phyloP scores from a whole-genome alignment of 2,888 invertebrate species.

The Platynereis dumerilii region DNA sequence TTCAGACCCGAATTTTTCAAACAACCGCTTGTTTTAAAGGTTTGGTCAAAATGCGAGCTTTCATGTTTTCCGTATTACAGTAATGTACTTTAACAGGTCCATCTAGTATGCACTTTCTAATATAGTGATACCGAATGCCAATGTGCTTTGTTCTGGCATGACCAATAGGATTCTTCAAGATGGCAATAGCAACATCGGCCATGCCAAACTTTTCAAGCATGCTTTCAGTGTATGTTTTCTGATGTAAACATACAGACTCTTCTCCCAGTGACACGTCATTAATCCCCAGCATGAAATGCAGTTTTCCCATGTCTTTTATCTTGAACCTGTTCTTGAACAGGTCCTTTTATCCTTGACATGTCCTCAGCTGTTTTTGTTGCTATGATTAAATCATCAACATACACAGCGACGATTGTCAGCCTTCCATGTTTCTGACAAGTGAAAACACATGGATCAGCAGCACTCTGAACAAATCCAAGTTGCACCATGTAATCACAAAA shows the following conservation, averaged over 20 bases:
- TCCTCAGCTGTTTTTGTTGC: background rate
- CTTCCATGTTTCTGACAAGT: constrained; percentile 1
- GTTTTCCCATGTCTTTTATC: constrained; percentile 7
- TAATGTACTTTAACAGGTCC: too few relatives aligned
- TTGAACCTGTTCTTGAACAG: constrained; percentile 2
- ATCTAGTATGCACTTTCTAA: too few relatives aligned
- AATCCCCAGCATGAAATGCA: constrained; percentile 4
- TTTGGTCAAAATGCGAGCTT: too few relatives aligned
- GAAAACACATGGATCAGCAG: constrained; percentile 37
- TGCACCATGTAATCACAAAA: constrained; percentile 26
- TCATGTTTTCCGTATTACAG: too few relatives aligned
- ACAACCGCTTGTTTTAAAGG: too few relatives aligned
- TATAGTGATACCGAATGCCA: too few relatives aligned
- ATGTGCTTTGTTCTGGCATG: too few relatives aligned
- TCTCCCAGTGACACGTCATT: background rate
- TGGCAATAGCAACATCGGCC: background rate
- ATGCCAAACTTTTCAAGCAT: constrained; percentile 9
- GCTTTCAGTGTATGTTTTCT: background rate
- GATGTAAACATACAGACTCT: background rate
- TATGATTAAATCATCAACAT: constrained; percentile 37
- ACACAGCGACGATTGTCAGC: constrained; percentile 30
- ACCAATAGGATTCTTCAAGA: too few relatives aligned
- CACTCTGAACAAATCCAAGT: constrained; percentile 18
- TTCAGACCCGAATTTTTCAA: too few relatives aligned
- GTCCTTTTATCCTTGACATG: background rate